phyloP scores from a whole-genome alignment of 2,888 invertebrate genomes.

The Gastrophysa polygoni region DNA sequence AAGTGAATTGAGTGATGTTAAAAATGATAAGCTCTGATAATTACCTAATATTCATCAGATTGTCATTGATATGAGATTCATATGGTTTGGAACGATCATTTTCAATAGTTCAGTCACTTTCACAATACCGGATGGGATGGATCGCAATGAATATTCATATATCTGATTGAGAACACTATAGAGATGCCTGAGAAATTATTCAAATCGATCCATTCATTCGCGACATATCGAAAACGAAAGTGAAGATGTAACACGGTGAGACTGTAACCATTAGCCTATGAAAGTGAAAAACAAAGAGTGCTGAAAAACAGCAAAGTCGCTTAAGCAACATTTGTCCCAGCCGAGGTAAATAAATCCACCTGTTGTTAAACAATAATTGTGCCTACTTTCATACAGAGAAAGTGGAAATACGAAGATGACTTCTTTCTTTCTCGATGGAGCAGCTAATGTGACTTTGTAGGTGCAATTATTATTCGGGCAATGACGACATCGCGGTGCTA shows the following conservation, averaged over 20 bases:
- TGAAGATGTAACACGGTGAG: neutral
- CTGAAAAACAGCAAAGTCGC: neutral
- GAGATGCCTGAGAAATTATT: neutral
- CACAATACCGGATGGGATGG: neutral
- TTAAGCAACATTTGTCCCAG: neutral
- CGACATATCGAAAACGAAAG: neutral
- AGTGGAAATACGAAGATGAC: neutral
- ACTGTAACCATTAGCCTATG: neutral
- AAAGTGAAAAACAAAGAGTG: neutral
- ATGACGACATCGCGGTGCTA: constrained; percentile 65
- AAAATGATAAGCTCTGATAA: no score
- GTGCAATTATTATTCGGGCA: neutral
- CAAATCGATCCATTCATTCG: neutral
- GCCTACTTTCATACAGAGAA: neutral
- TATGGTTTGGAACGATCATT: neutral
- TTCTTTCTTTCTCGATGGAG: constrained; percentile 6
- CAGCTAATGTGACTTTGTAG: constrained; percentile 1
- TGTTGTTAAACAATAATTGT: neutral
- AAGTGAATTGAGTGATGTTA: no score
- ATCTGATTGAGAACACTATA: neutral
- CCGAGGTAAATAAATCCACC: neutral
- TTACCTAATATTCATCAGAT: no score
- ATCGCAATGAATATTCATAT: neutral
- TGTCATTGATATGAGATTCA: no score
- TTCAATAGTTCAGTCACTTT: neutral